Base-by-base conservation (phyloP, 2,888 invertebrate species). In the Rotaria socialis region DNA sequence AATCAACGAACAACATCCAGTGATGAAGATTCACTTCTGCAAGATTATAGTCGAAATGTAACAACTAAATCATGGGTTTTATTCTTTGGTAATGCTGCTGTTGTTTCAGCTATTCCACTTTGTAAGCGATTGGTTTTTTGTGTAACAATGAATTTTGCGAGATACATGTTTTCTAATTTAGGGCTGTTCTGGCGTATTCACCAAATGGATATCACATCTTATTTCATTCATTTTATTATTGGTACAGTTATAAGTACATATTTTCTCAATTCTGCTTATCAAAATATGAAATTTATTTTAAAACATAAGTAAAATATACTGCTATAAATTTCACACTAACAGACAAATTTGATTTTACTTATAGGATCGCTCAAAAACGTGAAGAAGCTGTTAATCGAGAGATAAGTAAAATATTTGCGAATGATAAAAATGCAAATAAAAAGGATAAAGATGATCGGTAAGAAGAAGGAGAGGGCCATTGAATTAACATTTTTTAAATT, bases 161-260 rank as follows among this genome's bases (percentile, higher is more conserved):
- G 35, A 35, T 35, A 2, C 35, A 35, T 35, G 35, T 35, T 2
- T 35, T 35, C 35, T 35, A 35, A 50, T 50, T 50, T 47, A 96
- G 96, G 97, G 97, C 93, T 99, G 87, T 99, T 97, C 92, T 98
- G 97, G 96, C 94, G 97, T 90, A 96, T 99, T 87, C 98, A 99
- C 91, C 94, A 97, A 89, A 94, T 98, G 92, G 97, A 97, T 90
- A 92, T 96, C 86, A 94, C 95, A 90, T 94, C 96, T 11, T 95
- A 96, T 16, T 93, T 95, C 74, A 94, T 95, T 85, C 94, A 96
- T 90, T 97, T 97, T 91, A 93, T 94, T 55, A 90, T 95, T 84
- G 94, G 97, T 86, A 96, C 97, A 7, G 92, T 94, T 11, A 93
- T 94, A 24, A 95, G 96, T 90, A 96, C 97, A 8, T 98, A 96